Percentiles rank a stretch among this genome's conserved stretches.
phyloP scores from a whole-genome alignment of 1,140 invertebrate species.

The Neodiprion virginianus region DNA sequence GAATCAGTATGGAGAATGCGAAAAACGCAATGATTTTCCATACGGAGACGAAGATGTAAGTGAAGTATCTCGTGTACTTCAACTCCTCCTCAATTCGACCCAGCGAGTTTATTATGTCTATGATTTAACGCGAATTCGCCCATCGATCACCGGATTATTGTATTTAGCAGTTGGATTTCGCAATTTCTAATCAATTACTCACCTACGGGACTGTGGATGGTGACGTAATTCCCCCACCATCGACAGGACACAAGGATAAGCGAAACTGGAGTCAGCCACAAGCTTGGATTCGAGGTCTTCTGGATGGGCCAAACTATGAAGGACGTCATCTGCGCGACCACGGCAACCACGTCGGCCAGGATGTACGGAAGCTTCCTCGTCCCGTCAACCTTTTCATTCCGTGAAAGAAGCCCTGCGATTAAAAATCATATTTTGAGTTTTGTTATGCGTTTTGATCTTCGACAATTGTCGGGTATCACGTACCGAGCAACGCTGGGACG shows the following conservation, averaged over 20 bases:
- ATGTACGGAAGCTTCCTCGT: slow-evolving; percentile 14
- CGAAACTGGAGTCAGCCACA: slow-evolving; percentile 71
- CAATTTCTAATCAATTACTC: slow-evolving; percentile 25
- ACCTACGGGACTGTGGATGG: slow-evolving; percentile 63
- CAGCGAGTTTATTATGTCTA: slow-evolving; percentile 63
- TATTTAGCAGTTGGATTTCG: too few species aligned
- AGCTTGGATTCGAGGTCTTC: slow-evolving; percentile 44
- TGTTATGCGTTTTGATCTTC: background rate
- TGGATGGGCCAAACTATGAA: slow-evolving; percentile 73
- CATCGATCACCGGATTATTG: too few species aligned
- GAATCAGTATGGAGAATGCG: slow-evolving; percentile 63
- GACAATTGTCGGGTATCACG: slow-evolving; percentile 30
- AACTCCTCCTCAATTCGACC: slow-evolving; percentile 66
- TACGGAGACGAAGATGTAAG: slow-evolving; percentile 73
- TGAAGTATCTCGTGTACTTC: slow-evolving; percentile 69
- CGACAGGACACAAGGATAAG: slow-evolving; percentile 77
- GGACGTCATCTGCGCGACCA: slow-evolving; percentile 67
- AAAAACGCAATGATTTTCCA: slow-evolving; percentile 73
- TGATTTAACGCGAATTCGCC: slow-evolving; percentile 12
- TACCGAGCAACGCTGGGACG: slow-evolving; percentile 77
- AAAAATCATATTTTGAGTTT: background rate
- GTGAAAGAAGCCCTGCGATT: slow-evolving; percentile 10
- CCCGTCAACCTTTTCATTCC: background rate
- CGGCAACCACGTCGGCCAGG: slow-evolving; percentile 62
- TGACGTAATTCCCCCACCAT: slow-evolving; percentile 56